These are phyloP conservation scores for Macropodus opercularis DNA, from an alignment of 2,797 vertebrate genomes.

Conservation along the genomic window DNA sequence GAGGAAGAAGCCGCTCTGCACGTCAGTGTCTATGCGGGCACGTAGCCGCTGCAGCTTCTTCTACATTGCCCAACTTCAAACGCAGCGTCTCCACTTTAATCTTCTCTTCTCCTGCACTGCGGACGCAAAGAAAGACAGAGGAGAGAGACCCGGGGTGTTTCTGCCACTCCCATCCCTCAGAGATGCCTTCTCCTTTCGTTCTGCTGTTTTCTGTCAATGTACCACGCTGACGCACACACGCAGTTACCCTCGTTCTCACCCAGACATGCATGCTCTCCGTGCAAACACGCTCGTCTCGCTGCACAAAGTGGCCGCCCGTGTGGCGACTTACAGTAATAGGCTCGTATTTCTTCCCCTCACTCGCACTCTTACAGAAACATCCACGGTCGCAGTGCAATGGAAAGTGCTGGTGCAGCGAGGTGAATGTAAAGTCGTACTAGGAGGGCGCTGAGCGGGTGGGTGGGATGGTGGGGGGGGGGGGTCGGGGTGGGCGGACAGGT, in stretches of 20 bases:
- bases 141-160: slow-evolving; percentile 44
- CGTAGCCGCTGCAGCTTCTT: slow-evolving; percentile 44
- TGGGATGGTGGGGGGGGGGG: slow-evolving; percentile 27
- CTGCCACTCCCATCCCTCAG: slow-evolving; percentile 59
- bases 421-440: slow-evolving; percentile 74
- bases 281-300: slow-evolving; percentile 22
- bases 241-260: neutral
- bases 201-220: slow-evolving; percentile 16
- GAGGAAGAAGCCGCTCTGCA: slow-evolving; percentile 31
- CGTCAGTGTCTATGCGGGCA: slow-evolving; percentile 21
- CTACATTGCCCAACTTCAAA: slow-evolving; percentile 76
- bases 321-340: slow-evolving; percentile 57
- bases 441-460: slow-evolving; percentile 29
- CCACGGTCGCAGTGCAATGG: slow-evolving; percentile 51
- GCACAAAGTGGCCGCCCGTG: slow-evolving; percentile 43
- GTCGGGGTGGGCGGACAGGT: slow-evolving; percentile 33
- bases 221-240: neutral
- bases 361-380: slow-evolving; percentile 33
- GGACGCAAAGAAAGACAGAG: slow-evolving; percentile 67
- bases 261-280: slow-evolving; percentile 16
- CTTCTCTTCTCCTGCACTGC: slow-evolving; percentile 74
- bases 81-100: slow-evolving; percentile 75
- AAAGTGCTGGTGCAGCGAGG: slow-evolving; percentile 63
- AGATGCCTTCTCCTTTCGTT: slow-evolving; percentile 35
- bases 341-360: slow-evolving; percentile 34